Base-by-base conservation (phyloP, 2,888 invertebrate species). In the Andrena trimmerana region DNA sequence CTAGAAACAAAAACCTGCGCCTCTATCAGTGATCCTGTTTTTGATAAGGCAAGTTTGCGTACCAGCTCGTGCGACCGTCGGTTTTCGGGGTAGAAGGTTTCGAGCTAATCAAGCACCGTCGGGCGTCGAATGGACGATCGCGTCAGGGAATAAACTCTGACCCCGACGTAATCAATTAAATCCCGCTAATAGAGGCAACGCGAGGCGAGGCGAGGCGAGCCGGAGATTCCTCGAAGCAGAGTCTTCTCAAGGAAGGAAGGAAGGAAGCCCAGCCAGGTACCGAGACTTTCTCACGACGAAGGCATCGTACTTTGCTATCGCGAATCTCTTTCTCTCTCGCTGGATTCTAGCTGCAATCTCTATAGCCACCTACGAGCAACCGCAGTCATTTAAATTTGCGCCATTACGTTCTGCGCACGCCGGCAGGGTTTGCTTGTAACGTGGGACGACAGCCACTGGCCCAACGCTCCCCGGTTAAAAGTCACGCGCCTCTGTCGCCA, bases 371-470 rank as follows among this genome's bases (percentile, higher is more conserved):
- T 88, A 89, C 91, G 86, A 84, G 85, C 59, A 86, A 88, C 86
- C 88, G 87, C 88, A 73, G 89, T 86, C 90, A 88, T 91, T 88
- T 89, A 90, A 91, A 91, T 91, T 91, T 85, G 90, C 89, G 90
- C 90, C 90, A 86, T 91, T 91, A 88, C 83, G 75, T 83, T 83
- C 78, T 81, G 84, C 83, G 84, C 62, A 78, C 71, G 77, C 81
- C 65, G 59, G 54, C 59, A 75, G 31, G 8, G 36, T 31, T 31
- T 63, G 54, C 57, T 81, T 66, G 72, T 67, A 71, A 85, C 75
- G 83, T 65, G 73, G 78, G 66, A 81, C 83, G 66, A 67, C 73
- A 75, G 78, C 52, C 73, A 50, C 60, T 42, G 52, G 33, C 52
- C 52, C 52, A 52, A 8, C 52, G 20, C 10, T 24, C 57, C 57